Percentiles rank a stretch among this genome's conserved stretches.
These are phyloP conservation scores for Callocephalon fimbriatum DNA, from an alignment of 2,113 vertebrate genomes.

Conservation along the genomic window DNA sequence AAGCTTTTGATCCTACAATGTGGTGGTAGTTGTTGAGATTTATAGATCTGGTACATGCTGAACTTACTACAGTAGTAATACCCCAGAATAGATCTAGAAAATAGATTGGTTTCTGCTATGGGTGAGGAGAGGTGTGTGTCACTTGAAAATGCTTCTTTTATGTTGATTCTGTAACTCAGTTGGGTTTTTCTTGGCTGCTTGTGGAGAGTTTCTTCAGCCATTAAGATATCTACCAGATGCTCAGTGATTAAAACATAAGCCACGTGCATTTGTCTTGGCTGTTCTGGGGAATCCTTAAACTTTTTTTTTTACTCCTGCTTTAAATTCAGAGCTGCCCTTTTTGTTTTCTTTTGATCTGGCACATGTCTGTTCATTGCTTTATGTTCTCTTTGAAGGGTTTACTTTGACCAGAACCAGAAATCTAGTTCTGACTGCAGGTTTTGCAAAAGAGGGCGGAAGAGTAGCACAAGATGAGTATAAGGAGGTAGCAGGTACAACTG, in stretches of 20 bases:
- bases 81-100: neutral
- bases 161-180: fast-evolving
- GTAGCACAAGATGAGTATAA: neutral
- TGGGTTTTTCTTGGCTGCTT: neutral
- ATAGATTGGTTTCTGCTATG: neutral
- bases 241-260: neutral
- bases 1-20: neutral
- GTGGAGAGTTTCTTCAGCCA: neutral
- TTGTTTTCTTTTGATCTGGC: neutral
- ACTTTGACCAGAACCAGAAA: neutral
- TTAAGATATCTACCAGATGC: neutral
- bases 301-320: neutral
- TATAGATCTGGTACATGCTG: neutral
- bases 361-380: neutral
- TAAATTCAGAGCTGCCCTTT: neutral
- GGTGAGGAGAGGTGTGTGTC: neutral
- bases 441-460: neutral
- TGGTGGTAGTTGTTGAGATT: conserved; percentile 24
- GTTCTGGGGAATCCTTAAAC: neutral
- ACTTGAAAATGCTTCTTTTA: neutral
- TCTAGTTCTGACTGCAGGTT: neutral
- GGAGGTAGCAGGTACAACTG: neutral
- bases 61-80: conserved; percentile 7
- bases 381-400: neutral
- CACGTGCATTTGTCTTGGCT: neutral